Conservation (phyloP, 2,113 vertebrate species). For the Cnemophilus loriae region DNA sequence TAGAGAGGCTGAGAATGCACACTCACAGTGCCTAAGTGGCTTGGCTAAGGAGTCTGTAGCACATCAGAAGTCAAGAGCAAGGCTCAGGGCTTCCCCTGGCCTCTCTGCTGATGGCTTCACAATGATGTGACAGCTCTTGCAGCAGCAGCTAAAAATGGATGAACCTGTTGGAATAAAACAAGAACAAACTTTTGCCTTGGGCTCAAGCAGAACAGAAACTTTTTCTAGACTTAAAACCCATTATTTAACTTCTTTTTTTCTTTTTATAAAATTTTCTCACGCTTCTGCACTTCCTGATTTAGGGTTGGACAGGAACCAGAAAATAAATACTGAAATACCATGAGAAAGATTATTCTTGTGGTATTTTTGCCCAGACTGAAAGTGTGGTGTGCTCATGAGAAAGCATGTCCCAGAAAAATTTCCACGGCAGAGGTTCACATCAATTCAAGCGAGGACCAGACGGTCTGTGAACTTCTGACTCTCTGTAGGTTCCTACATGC, state of each 20-base stretch:
- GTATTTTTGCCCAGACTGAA: constrained; percentile 61
- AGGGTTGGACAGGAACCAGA: constrained; percentile 63
- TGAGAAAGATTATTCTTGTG: constrained; percentile 68
- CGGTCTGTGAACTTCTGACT: constrained; percentile 44
- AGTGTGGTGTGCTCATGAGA: constrained; percentile 46
- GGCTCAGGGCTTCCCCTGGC: background rate
- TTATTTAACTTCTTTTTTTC: constrained; percentile 35
- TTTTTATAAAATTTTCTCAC: constrained; percentile 66
- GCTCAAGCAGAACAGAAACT: constrained; percentile 31
- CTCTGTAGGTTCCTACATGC: background rate
- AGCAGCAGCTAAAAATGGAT: background rate
- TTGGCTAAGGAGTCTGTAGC: background rate
- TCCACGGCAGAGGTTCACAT: constrained; percentile 43
- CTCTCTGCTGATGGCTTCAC: background rate
- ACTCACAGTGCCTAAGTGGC: background rate
- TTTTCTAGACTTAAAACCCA: background rate
- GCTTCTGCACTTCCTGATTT: constrained; percentile 67
- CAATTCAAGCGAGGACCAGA: constrained; percentile 25
- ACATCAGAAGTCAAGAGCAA: background rate
- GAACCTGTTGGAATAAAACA: constrained; percentile 33
- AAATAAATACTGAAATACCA: constrained; percentile 66
- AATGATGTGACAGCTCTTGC: background rate
- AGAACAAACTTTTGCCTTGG: background rate
- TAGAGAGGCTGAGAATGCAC: background rate
- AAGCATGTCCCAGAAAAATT: constrained; percentile 58